A percentile compares a stretch with the other conserved stretches of the same genome.
Conservation (phyloP, 2,113 vertebrate genomes). For the Podocnemis expansa region DNA sequence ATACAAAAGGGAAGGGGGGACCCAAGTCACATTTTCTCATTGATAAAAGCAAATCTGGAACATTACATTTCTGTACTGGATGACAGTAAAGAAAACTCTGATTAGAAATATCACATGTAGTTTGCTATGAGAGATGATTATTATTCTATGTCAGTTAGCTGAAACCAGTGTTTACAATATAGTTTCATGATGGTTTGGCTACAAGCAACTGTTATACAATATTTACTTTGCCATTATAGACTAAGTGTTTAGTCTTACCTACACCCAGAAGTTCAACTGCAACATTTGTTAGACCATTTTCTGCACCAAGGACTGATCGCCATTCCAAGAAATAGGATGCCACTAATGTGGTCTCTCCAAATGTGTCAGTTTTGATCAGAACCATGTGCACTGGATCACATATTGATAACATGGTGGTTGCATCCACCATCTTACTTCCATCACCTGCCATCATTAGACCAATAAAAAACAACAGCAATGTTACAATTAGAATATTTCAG, state of each 20-base stretch:
- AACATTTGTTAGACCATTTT: slow-evolving; percentile 82
- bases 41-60: background rate
- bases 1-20: background rate
- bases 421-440: slow-evolving; percentile 91
- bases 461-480: background rate
- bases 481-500: background rate
- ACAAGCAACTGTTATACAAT: background rate
- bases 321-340: slow-evolving; percentile 96
- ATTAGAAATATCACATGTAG: background rate
- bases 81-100: background rate
- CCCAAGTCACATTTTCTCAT: background rate
- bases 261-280: slow-evolving; percentile 95
- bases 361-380: slow-evolving; percentile 91
- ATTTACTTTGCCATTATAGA: background rate
- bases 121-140: background rate
- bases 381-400: slow-evolving; percentile 95
- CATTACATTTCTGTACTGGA: background rate
- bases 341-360: slow-evolving; percentile 88
- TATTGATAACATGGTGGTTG: slow-evolving; percentile 91
- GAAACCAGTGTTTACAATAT: background rate
- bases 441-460: slow-evolving; percentile 81
- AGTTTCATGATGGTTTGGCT: background rate
- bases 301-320: slow-evolving; percentile 88
- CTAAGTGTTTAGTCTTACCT: slow-evolving; percentile 78
- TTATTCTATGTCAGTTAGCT: background rate